Evolutionary conservation across 2,113 vertebrate species (phyloP), one percentile per base, ranked within the genome.

Genomic region (Leptodactylus fuscus): DNA sequence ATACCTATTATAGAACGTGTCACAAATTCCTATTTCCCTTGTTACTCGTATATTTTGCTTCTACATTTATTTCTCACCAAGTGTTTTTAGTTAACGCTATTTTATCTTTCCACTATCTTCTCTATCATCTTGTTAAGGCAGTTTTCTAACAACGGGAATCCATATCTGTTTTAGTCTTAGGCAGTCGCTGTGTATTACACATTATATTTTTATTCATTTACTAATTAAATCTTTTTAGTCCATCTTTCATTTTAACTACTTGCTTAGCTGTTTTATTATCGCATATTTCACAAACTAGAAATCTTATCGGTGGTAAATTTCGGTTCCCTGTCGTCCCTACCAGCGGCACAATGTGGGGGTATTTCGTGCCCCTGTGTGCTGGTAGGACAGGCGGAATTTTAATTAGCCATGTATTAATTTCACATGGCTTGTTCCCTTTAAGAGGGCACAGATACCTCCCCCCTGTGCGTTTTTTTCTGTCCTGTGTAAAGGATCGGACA

Each of bases 171-270:
- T 71, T 24, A 44, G 20, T 46, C 12, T 48, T 48, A 46, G n/a
- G 29, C 71, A 48, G 29, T 29, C 6, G 29, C 22, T 15, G 38
- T 29, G 44, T 8, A 48, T 46, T 74, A 44, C 8, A 20, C 46
- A 51, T 49, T 32, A 51, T 76, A 32, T 49, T 51, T 76, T 44
- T 49, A 18, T 44, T 48, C 3, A 1, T 15, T 51, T 51, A 10
- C 16, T 32, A 32, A 51, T 76, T 76, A 76, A 49, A 76, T 76
- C 44, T 51, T 32, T 76, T 46, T 49, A 29, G 12, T 29, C 16
- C n/a, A 76, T 76, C n/a, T 51, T 76, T 76, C 41, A 29, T 74
- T 48, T 29, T 75, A 75, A 75, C 44, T 29, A 76, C 38, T 24
- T 49, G 27, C 46, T 51, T 76, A 10, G 20, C 46, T 51, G 73